A percentile compares a stretch with the other conserved stretches of the same genome.
Conservation (phyloP, 2,797 vertebrate species). For the Cyclopterus lumpus region DNA sequence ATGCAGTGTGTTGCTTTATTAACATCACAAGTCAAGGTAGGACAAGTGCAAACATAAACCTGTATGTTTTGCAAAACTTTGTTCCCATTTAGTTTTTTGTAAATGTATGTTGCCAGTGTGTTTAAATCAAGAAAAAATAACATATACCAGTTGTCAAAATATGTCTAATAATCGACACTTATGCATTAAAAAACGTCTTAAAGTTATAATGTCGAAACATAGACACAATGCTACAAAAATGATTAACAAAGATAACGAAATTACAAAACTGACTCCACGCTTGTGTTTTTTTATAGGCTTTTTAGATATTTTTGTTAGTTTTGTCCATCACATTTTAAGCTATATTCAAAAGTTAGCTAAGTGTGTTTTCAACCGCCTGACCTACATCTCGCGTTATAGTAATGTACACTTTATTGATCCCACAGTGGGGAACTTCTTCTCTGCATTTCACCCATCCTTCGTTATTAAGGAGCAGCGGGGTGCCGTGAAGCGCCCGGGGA, state of each 20-base stretch:
- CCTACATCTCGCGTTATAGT: too few species aligned
- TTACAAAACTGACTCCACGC: background rate
- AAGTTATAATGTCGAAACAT: background rate
- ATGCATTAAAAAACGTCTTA: background rate
- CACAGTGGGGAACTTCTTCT: too few species aligned
- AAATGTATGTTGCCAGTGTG: background rate
- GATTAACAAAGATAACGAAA: background rate
- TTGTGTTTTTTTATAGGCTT: fast-evolving
- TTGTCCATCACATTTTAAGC: background rate
- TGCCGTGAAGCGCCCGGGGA: too few species aligned
- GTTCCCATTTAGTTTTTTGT: background rate
- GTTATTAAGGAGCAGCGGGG: too few species aligned
- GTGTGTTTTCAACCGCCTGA: background rate
- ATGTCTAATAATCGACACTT: background rate
- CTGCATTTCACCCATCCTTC: too few species aligned
- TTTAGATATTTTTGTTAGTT: background rate
- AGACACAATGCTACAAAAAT: background rate
- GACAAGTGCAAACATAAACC: background rate
- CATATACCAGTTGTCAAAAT: background rate
- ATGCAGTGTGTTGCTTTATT: too few species aligned
- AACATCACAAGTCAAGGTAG: background rate
- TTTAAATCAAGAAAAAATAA: background rate
- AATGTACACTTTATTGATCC: too few species aligned
- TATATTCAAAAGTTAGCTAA: background rate
- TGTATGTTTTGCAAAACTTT: background rate